phyloP scores from a whole-genome alignment of 2,888 invertebrate genomes.

The Periphyllus acericola region DNA sequence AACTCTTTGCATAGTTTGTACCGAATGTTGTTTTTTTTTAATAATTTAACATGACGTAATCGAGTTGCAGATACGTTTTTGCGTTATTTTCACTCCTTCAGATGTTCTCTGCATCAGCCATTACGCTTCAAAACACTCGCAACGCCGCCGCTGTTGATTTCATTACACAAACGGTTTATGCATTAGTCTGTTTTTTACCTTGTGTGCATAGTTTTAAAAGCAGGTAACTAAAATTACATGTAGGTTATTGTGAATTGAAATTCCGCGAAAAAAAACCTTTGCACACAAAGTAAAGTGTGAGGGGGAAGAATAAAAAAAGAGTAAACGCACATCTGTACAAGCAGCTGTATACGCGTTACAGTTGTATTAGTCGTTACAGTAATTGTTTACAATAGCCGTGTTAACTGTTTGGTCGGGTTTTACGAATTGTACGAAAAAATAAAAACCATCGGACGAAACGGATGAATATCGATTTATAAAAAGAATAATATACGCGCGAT shows the following conservation, averaged over 20 bases:
- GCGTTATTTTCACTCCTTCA: constrained; percentile 5
- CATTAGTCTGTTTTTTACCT: neutral
- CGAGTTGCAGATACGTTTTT: neutral
- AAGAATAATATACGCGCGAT: too few species aligned
- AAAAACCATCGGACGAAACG: neutral
- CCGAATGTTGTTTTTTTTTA: too few species aligned
- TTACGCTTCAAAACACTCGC: constrained; percentile 1
- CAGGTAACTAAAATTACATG: constrained; percentile 13
- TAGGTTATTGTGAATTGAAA: constrained; percentile 7
- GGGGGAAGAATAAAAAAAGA: neutral
- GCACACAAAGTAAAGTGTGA: too few species aligned
- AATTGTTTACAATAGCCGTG: neutral
- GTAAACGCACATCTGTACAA: neutral
- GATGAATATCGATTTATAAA: neutral
- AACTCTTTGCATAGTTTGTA: too few species aligned
- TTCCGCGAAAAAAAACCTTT: neutral
- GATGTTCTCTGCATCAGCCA: neutral
- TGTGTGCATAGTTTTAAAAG: neutral
- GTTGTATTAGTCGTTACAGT: constrained; percentile 5
- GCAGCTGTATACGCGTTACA: neutral
- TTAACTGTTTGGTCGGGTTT: neutral
- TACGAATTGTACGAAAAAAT: neutral
- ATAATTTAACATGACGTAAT: neutral
- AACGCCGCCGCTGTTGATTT: constrained; percentile 25
- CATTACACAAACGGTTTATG: constrained; percentile 29